Evolutionary conservation across 2,113 vertebrate genomes (phyloP), one percentile per base, ranked within the genome.

Genomic region (Bos taurus): DNA sequence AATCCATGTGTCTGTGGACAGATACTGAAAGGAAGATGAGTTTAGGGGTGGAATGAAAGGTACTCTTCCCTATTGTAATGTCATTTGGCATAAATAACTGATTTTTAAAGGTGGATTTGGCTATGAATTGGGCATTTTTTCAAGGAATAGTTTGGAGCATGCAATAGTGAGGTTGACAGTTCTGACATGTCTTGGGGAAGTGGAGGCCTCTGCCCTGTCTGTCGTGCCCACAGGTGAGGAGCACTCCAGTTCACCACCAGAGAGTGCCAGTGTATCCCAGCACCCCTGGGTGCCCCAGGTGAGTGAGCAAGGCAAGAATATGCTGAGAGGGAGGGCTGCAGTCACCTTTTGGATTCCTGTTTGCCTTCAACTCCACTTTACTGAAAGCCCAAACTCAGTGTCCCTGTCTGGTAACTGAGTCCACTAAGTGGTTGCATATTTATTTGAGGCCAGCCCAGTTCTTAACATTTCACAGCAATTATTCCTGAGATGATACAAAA

Each of bases 401-500:
- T 85, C 7, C 52, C 46, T 25, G 13, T 57, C 19, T 5, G 23
- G 7, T 28, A 26, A n/a, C 62, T 40, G 19, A 54, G 56, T 46
- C 82, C 48, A 13, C 57, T 43, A 52, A 56, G 15, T 84, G 33
- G 16, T 82, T 74, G 14, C 11, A 2, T n/a, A 5, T 82, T 85
- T 60, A 26, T 83, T 74, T 50, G 67, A 90, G 59, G 54, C 71
- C 48, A 64, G 40, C 62, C 48, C 2, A 25, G 28, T 87, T 43
- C 17, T 82, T 54, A 60, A 25, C 36, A 85, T 85, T 88, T 97
- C 46, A 80, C 50, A 88, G 52, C 71, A 84, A 43, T 54, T 67
- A 46, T 77, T 86, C 64, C 81, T 56, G 52, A 81, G 74, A 40
- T 74, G n/a, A 16, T 23, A 26, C 5, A 19, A 46, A 71, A 86